phyloP scores from a whole-genome alignment of 2,113 vertebrate genomes.

The Uria aalge region DNA sequence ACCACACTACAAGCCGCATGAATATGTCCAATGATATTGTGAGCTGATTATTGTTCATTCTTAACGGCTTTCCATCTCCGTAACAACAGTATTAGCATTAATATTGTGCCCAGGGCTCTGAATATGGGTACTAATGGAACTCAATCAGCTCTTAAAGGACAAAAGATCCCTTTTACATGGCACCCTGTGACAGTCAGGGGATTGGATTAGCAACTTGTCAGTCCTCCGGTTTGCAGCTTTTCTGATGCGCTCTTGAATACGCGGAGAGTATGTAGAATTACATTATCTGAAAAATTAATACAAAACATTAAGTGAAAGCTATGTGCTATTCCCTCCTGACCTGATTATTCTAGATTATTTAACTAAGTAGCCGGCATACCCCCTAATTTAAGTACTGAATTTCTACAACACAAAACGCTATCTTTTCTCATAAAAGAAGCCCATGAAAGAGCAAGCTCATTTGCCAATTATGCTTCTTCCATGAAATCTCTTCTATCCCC shows the following conservation, averaged over 20 bases:
- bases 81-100: constrained; percentile 52
- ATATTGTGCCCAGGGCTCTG: constrained; percentile 52
- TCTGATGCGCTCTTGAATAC: not conserved
- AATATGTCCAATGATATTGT: constrained; percentile 50
- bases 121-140: constrained; percentile 45
- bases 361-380: constrained; percentile 54
- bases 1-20: constrained; percentile 36
- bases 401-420: not conserved
- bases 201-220: constrained; percentile 55
- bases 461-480: constrained; percentile 57
- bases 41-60: constrained; percentile 62
- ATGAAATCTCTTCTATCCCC: constrained; percentile 62
- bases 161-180: constrained; percentile 43
- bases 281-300: constrained; percentile 60
- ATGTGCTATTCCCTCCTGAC: constrained; percentile 47
- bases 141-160: constrained; percentile 62
- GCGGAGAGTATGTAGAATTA: not conserved
- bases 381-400: constrained; percentile 53
- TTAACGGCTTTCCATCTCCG: constrained; percentile 45
- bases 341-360: constrained; percentile 67
- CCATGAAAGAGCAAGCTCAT: constrained; percentile 24
- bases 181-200: constrained; percentile 31
- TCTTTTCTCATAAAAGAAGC: constrained; percentile 37
- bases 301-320: constrained; percentile 6
- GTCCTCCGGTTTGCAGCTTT: not conserved